Conservation (phyloP, 2,113 vertebrate genomes). For the Alouatta palliata region DNA sequence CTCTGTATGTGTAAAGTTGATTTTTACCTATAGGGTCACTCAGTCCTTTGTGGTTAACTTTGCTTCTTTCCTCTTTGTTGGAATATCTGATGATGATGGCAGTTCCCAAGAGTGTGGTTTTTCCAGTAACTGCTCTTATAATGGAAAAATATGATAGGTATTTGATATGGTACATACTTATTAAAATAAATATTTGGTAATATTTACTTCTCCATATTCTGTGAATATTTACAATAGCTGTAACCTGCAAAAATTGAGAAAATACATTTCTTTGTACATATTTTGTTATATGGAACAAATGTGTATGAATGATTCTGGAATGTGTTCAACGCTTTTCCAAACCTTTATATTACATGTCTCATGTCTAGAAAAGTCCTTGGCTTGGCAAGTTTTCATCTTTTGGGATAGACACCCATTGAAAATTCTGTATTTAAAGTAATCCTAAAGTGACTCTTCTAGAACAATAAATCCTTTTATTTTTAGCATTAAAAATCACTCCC, state of each 20-base stretch:
- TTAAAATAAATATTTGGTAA: not conserved
- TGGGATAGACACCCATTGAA: not conserved
- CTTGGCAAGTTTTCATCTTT: conserved; percentile 3
- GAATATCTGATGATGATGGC: not conserved
- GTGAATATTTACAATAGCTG: not conserved
- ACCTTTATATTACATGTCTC: not conserved
- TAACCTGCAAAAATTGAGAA: not conserved
- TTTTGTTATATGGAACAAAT: not conserved
- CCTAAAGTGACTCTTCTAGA: conserved; percentile 30
- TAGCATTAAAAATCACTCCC: not conserved
- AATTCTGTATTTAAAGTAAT: conserved; percentile 37
- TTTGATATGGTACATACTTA: not conserved
- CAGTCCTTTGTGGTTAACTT: not conserved
- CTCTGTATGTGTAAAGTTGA: not conserved
- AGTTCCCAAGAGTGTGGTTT: not conserved
- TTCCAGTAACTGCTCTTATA: not conserved
- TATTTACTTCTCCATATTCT: not conserved
- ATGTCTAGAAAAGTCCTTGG: not conserved
- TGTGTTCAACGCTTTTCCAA: not conserved
- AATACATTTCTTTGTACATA: not conserved
- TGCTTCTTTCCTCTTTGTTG: not conserved
- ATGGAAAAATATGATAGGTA: not conserved
- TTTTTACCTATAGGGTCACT: not conserved
- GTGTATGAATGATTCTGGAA: not conserved
- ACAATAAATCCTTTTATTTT: conserved; percentile 54